Evolutionary conservation across 2,797 vertebrate species (phyloP).

Genomic region (Delichon dasypus): DNA sequence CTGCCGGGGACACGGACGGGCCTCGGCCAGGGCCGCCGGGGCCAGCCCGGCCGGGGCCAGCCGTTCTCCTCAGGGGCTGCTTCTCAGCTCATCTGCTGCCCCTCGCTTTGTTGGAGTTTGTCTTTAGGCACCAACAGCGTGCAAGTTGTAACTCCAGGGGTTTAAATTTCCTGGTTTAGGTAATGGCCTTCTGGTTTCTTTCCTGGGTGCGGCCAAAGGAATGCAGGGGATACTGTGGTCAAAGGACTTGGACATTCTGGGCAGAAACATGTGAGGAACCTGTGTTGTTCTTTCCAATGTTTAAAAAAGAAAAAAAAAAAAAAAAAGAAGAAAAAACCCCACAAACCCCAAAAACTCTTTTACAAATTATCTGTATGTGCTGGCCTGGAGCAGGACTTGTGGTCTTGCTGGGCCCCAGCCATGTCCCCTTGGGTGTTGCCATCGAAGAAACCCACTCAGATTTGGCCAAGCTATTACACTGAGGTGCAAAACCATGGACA

Average conservation of each 20-base stretch:
- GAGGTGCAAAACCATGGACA: background rate
- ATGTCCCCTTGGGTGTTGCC: background rate
- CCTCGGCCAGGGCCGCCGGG: no score
- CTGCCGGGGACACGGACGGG: slow-evolving; percentile 59
- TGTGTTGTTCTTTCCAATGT: background rate
- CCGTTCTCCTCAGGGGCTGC: background rate
- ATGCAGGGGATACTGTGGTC: background rate
- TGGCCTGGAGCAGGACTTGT: background rate
- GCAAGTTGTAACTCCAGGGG: fast-evolving
- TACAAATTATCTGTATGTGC: background rate
- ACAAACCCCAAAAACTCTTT: no score
- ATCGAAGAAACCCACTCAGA: background rate
- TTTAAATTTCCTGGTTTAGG: background rate
- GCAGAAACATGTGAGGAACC: background rate
- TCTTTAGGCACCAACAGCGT: background rate
- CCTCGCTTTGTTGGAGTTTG: background rate
- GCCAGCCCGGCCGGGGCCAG: background rate
- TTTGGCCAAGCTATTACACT: background rate
- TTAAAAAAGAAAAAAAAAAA: background rate
- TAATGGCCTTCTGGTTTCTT: background rate
- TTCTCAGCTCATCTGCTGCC: background rate
- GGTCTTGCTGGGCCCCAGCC: background rate
- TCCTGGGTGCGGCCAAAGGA: background rate
- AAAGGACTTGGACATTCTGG: background rate
- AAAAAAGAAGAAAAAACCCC: background rate